Conservation (phyloP, 2,888 invertebrate genomes). For the Orthosia gracilis region DNA sequence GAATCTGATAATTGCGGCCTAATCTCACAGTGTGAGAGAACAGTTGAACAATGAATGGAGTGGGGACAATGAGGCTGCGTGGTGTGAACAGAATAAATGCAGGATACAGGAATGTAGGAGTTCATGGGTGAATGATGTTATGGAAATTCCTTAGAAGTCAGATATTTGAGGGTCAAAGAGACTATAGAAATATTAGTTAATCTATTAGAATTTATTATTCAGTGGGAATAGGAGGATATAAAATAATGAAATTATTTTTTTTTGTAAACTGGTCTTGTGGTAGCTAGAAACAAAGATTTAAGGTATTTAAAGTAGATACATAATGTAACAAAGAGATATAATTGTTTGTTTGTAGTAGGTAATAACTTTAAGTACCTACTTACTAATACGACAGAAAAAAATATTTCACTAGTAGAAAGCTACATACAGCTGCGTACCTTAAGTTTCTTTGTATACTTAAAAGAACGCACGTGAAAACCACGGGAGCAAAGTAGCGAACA, state of each 20-base stretch:
- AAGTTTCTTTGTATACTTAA: too few species aligned
- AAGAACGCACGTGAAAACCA: too few species aligned
- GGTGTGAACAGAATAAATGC: constrained; percentile 38
- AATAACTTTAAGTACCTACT: too few species aligned
- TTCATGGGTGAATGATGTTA: neutral
- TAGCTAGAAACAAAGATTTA: neutral
- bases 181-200: neutral
- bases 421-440: too few species aligned
- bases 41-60: constrained; percentile 56
- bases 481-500: too few species aligned
- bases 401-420: too few species aligned
- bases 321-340: neutral
- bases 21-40: constrained; percentile 44
- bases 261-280: neutral
- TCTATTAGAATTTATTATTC: neutral
- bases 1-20: constrained; percentile 50
- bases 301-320: too few species aligned
- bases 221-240: neutral
- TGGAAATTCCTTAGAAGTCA: neutral
- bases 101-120: constrained; percentile 7
- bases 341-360: neutral
- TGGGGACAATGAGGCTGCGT: constrained; percentile 24
- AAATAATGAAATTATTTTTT: too few species aligned
- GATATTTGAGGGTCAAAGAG: constrained; percentile 4
- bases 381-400: too few species aligned